phyloP scores from a whole-genome alignment of 2,888 invertebrate genomes.

The Hydraecia micacea region DNA sequence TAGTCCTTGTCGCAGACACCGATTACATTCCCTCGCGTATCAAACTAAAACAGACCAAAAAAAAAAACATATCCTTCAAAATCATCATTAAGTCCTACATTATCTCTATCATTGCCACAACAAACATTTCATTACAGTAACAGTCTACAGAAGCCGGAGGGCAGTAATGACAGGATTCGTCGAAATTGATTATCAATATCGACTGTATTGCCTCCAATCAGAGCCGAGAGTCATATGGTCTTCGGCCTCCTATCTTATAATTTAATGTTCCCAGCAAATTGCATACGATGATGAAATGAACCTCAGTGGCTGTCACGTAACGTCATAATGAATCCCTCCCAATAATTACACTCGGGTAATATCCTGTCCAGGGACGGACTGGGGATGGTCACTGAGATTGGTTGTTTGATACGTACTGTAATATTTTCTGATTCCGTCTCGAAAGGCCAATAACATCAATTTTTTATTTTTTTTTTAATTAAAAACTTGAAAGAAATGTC shows the following conservation, averaged over 20 bases:
- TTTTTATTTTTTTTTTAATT: not conserved
- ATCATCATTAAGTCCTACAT: constrained; percentile 48
- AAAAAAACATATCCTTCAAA: constrained; percentile 32
- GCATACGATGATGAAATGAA: constrained; percentile 76
- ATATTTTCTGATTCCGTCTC: no score
- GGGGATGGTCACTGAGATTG: constrained; percentile 13
- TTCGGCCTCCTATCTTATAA: constrained; percentile 70
- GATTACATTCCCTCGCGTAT: constrained; percentile 32
- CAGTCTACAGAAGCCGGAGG: constrained; percentile 67
- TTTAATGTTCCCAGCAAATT: constrained; percentile 80
- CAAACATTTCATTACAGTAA: constrained; percentile 71
- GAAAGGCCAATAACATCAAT: not conserved
- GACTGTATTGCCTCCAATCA: constrained; percentile 64
- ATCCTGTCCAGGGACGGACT: constrained; percentile 73
- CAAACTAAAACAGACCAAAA: constrained; percentile 33
- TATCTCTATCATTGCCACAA: constrained; percentile 64
- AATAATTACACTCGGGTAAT: constrained; percentile 84
- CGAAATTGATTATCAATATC: constrained; percentile 61
- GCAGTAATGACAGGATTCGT: constrained; percentile 60
- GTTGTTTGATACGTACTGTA: no score
- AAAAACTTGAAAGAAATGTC: not conserved
- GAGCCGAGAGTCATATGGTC: constrained; percentile 68
- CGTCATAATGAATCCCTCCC: constrained; percentile 84
- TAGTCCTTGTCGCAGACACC: not conserved
- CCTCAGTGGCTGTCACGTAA: constrained; percentile 83